These are phyloP conservation scores for Harmothoe impar DNA, from an alignment of 2,888 invertebrate genomes.

Conservation along the genomic window DNA sequence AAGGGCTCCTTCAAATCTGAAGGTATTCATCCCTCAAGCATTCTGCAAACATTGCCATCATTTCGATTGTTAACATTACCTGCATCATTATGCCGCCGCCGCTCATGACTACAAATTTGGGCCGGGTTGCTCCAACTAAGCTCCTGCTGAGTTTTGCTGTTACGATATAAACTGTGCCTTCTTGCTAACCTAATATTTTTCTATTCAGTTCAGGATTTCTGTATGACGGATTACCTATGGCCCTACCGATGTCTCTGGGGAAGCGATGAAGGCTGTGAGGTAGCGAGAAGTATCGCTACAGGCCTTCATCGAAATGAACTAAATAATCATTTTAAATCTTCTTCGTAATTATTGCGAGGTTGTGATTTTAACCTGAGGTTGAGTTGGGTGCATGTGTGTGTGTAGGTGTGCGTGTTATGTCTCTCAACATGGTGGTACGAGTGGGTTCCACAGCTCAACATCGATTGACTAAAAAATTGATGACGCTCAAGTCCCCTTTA, in stretches of 20 bases:
- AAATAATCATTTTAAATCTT: conserved; percentile 2
- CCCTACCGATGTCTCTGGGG: conserved; percentile 42
- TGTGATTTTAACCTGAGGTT: neutral
- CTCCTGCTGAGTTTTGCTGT: conserved; percentile 11
- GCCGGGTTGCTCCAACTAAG: neutral
- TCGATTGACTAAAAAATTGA: too few relatives aligned
- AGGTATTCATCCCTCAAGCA: too few relatives aligned
- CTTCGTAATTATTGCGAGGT: neutral
- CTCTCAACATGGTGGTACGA: too few relatives aligned
- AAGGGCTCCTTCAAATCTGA: too few relatives aligned
- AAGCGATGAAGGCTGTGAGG: conserved; percentile 22
- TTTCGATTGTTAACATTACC: too few relatives aligned
- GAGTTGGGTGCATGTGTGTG: too few relatives aligned
- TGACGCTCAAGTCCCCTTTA: too few relatives aligned
- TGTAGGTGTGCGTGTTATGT: too few relatives aligned
- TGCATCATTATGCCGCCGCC: too few relatives aligned
- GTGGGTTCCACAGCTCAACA: too few relatives aligned
- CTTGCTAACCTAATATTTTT: conserved; percentile 49
- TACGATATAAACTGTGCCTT: neutral
- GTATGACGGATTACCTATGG: conserved; percentile 31
- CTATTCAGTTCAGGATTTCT: conserved; percentile 40
- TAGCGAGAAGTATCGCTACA: neutral
- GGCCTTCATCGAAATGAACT: conserved; percentile 33
- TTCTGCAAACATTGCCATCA: too few relatives aligned
- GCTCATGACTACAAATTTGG: neutral